Percentiles rank a stretch among this genome's conserved stretches.
phyloP scores from a whole-genome alignment of 2,113 vertebrate species.

The Sprattus sprattus region DNA sequence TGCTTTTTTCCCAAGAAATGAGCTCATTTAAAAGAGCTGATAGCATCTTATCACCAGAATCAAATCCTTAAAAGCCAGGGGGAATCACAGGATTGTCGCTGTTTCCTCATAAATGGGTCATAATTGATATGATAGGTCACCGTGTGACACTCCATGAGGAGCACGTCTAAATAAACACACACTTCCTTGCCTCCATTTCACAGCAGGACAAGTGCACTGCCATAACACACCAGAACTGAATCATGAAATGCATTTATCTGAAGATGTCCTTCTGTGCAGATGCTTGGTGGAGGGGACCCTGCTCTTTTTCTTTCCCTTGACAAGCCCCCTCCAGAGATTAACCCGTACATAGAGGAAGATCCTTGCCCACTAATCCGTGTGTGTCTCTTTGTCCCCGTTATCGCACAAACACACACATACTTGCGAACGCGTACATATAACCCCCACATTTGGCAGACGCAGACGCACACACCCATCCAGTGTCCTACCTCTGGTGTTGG shows the following conservation, averaged over 20 bases:
- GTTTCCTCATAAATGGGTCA: not conserved
- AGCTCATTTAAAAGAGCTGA: constrained; percentile 15
- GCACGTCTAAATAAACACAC: not conserved
- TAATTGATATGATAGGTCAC: not conserved
- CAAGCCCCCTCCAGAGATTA: not conserved
- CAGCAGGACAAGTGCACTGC: not conserved
- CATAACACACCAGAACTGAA: not conserved
- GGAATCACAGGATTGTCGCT: not conserved
- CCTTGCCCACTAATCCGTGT: not conserved
- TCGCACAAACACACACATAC: not conserved
- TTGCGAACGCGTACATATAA: constrained; percentile 17
- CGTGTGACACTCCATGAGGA: not conserved
- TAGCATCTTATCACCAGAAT: constrained; percentile 19
- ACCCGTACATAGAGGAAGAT: not conserved
- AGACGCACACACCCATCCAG: not conserved
- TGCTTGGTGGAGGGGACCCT: not conserved
- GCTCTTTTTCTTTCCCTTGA: not conserved
- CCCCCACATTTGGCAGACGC: constrained; percentile 12
- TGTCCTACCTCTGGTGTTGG: constrained; percentile 92
- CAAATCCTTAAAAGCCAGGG: not conserved
- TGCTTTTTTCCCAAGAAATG: not conserved
- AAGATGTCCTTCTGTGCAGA: not conserved
- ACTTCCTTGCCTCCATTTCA: not conserved
- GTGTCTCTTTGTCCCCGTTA: not conserved
- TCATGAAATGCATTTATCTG: not conserved